Evolutionary conservation across 2,888 invertebrate genomes (phyloP), one percentile per base, ranked within the genome.

Genomic region (Sympetrum striolatum): DNA sequence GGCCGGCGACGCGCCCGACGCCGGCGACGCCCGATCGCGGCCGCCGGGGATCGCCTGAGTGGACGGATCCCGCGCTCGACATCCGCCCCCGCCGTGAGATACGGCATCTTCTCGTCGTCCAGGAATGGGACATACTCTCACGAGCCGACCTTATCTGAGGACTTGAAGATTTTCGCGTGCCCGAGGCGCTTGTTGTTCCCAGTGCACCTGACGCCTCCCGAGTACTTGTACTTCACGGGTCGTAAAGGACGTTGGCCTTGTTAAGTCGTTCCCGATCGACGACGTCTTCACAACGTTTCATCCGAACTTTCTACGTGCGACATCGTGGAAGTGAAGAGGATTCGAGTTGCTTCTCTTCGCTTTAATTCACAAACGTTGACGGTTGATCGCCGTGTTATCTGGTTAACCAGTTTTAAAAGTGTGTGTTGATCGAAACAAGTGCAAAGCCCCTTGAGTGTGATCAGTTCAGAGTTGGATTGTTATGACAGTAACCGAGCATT

Each of bases 21-120:
- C 86, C 86, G 86, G 86, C 86, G 86, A 86, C 86, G 86, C 86
- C 86, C 86, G 86, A 86, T 64, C 60, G 53, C 60, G 86, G 86
- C 86, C 64, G 86, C 86, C 86, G 86, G 86, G 60, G 25, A 86
- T 37, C 64, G 86, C 22, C 60, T 86, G 86, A 86, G 60, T 37
- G 53, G 86, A 37, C 58, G 6, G 8, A 64, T 58, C 58, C 82
- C 58, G 37, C 60, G 18, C 35, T 60, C 60, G 86, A 35, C 82
- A 31, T 0, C 58, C 82, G 58, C 58, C 35, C 25, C n/a, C 81
- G 39, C 81, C 25, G 12, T 31, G 25, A 10, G 73, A 73, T 31
- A 73, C 25, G 53, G 73, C 73, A 31, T 14, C 25, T 60, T n/a
- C 60, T n/a, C 60, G 60, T 18, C 6, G n/a, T 64, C 64, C 64